Evolutionary conservation across 2,888 invertebrate species (phyloP).

Genomic region (Drosophila aldrichi): DNA sequence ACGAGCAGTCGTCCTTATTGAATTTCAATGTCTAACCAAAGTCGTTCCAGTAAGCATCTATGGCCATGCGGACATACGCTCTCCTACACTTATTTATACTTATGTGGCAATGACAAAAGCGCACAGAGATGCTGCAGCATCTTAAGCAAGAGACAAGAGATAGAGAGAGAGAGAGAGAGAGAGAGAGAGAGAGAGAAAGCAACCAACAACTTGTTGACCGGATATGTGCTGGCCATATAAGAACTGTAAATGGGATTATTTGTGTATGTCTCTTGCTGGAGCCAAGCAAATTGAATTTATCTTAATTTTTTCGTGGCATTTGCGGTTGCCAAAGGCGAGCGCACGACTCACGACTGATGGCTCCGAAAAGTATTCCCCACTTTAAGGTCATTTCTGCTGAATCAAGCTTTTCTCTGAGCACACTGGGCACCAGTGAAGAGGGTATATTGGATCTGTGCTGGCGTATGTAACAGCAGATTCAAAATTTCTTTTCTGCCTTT

Average conservation of each 20-base stretch:
- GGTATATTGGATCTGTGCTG: background rate
- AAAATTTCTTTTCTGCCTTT: no score
- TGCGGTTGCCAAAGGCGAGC: conserved; percentile 31
- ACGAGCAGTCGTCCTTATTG: conserved; percentile 69
- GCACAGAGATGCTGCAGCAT: conserved; percentile 19
- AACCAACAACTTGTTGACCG: conserved; percentile 74
- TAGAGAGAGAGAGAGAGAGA: no score
- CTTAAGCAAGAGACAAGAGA: conserved; percentile 13
- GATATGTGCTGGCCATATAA: conserved; percentile 74
- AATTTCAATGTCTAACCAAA: conserved; percentile 67
- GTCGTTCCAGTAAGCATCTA: conserved; percentile 34
- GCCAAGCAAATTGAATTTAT: conserved; percentile 58
- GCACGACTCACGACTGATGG: conserved; percentile 6
- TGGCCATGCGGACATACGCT: conserved; percentile 39
- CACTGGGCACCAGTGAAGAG: background rate
- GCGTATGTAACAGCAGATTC: background rate
- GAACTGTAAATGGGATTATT: conserved; percentile 76
- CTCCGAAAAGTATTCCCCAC: background rate
- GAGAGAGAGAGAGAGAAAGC: background rate
- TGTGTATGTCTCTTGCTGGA: conserved; percentile 43
- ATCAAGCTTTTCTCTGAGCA: background rate
- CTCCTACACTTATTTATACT: conserved; percentile 42
- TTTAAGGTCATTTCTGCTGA: conserved; percentile 15
- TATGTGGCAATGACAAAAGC: conserved; percentile 67
- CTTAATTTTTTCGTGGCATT: conserved; percentile 55